These are phyloP conservation scores for Meiosimyza platycephala DNA, from an alignment of 2,888 invertebrate species.

Conservation along the genomic window DNA sequence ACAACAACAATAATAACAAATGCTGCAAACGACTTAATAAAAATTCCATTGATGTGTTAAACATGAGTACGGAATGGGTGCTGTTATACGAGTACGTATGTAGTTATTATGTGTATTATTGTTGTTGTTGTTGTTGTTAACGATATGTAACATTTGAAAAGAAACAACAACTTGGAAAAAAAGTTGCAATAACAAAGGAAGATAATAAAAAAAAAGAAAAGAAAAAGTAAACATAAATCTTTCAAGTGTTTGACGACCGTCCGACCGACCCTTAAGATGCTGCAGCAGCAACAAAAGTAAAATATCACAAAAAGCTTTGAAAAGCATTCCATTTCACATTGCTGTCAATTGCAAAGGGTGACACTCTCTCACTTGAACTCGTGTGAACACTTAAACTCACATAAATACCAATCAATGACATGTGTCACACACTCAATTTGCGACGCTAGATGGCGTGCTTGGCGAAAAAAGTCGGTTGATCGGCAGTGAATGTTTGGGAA, in stretches of 20 bases:
- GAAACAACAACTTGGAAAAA: conserved; percentile 38
- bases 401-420: conserved; percentile 67
- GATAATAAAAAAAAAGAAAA: background rate
- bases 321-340: conserved; percentile 39
- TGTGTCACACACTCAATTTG: conserved; percentile 51
- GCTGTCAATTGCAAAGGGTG: conserved; percentile 46
- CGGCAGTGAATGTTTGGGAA: background rate
- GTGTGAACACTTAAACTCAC: conserved; percentile 52
- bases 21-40: conserved; percentile 59
- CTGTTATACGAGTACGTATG: background rate
- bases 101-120: conserved; percentile 23
- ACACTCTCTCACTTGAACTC: conserved; percentile 18
- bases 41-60: conserved; percentile 58
- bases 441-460: conserved; percentile 5
- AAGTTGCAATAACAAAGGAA: conserved; percentile 2
- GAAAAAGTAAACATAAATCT: conserved; percentile 13
- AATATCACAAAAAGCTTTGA: background rate
- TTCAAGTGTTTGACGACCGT: background rate
- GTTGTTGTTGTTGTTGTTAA: conserved; percentile 31
- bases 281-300: background rate
- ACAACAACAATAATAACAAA: conserved; percentile 30
- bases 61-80: conserved; percentile 49
- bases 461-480: background rate
- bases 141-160: conserved; percentile 11
- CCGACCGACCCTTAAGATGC: too few relatives aligned